Evolutionary conservation across 2,888 invertebrate species (phyloP), one percentile per base, ranked within the genome.

Genomic region (Mycogona germanica): DNA sequence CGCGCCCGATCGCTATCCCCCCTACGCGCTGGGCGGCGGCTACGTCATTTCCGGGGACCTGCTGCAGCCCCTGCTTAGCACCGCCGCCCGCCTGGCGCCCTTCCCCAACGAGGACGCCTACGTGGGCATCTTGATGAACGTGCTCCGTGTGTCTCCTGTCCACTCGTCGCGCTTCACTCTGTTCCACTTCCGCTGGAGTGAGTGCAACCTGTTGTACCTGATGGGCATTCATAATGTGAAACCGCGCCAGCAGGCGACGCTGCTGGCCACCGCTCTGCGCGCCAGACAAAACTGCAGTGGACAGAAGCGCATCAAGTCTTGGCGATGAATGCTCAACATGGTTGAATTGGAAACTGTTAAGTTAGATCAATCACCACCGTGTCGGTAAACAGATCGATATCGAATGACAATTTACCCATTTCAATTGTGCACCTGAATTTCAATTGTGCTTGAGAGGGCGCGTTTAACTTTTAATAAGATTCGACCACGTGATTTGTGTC

Each of bases 51-150:
- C 67, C 2, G 42, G 44, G 19, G 67, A 67, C 50, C 63, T 65
- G 23, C 60, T 66, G 4, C 28, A 56, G 14, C 57, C 56, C 46
- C 51, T 68, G 21, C 59, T 65, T 7, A 51, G 61, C n/a, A 56
- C 59, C 19, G 62, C 65, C 50, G 41, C 45, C n/a, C 61, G 59
- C 50, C 54, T 64, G 9, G 47, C 47, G 47, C 63, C 64, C 1
- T 66, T 69, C 57, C 63, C 68, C 3, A 67, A 65, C 52, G 68
- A 69, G 57, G 69, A 69, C 58, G 69, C 68, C 4, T 69, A 64
- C 57, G 57, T 68, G 2, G 69, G 69, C 1, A 61, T 66, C 7
- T 57, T 69, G 23, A 58, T 65, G 12, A 55, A 64, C 25, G 51
- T 56, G 6, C 46, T 65, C n/a, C 63, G 62, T 2, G 57, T 68